phyloP scores from a whole-genome alignment of 1,140 invertebrate species.

The Rhizoglyphus robini region DNA sequence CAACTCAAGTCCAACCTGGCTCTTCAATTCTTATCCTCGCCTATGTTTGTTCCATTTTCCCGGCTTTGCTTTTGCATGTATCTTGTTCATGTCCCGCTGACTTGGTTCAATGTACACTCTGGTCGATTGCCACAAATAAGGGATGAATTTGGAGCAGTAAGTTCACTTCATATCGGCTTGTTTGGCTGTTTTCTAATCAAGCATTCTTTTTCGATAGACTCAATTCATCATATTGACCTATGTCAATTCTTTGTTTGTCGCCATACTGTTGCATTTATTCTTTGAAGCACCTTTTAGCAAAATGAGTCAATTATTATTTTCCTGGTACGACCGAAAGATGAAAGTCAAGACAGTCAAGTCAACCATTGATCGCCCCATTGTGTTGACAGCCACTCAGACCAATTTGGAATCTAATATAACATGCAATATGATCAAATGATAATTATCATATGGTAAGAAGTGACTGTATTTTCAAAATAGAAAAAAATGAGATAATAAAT shows the following conservation, averaged over 20 bases:
- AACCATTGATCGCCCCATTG: no score
- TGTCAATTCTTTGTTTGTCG: neutral
- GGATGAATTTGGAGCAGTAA: neutral
- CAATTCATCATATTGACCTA: neutral
- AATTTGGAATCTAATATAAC: no score
- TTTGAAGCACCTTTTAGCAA: conserved; percentile 13
- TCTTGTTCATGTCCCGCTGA: conserved; percentile 11
- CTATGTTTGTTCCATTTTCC: neutral
- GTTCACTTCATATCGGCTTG: neutral
- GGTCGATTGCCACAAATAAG: neutral
- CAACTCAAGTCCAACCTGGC: neutral
- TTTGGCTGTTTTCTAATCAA: neutral
- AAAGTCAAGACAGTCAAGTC: no score
- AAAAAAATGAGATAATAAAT: no score
- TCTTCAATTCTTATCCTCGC: neutral
- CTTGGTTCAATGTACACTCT: conserved; percentile 13
- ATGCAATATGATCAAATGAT: no score
- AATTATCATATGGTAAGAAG: no score
- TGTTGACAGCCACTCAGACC: no score
- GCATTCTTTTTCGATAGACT: neutral
- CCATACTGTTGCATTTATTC: neutral
- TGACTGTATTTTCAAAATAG: no score
- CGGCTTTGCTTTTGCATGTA: conserved; percentile 9
- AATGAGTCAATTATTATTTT: neutral
- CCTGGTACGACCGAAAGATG: neutral